Evolutionary conservation across 2,888 invertebrate species (phyloP), one percentile per base, ranked within the genome.

Genomic region (Drosophila greeni): DNA sequence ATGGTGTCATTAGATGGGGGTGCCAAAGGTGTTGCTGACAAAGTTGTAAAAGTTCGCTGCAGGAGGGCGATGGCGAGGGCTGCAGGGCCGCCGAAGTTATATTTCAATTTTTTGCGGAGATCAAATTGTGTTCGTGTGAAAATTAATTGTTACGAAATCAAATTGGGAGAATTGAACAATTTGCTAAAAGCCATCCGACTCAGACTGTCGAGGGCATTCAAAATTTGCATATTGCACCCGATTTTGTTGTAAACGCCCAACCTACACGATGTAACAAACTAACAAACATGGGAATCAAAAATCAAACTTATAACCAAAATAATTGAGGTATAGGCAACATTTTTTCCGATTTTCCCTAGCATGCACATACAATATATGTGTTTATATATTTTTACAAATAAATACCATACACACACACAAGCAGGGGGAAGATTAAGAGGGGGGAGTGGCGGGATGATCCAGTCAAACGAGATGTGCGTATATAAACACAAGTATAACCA

Each of bases 401-500:
- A 68, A 77, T 68, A 67, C 60, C 18, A 24, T 26, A 49, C 39
- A 37, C 43, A 29, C 36, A 29, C 11, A 18, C 26, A n/a, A n/a
- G 8, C 12, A 7, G 45, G n/a, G 48, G 60, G 42, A 47, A 55
- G 56, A 29, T 45, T n/a, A 36, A 53, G 54, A 54, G 55, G 24
- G 51, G 55, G 69, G 56, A 57, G 5, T 31, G 23, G 24, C 34
- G 58, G 68, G 24, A 34, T 58, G 68, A 58, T 62, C 62, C 61
- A 42, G 11, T 36, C 49, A 62, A 62, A 62, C 62, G 61, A 65
- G 79, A 60, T 76, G 78, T 78, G 81, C 72, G 80, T 84, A 84
- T 75, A 82, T 84, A 84, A 82, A 82, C 81, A 82, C 81, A 82
- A 82, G 81, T 82, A 81, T 83, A 86, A 87, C 85, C 87, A 86